phyloP scores from a whole-genome alignment of 2,888 invertebrate genomes.

The Oscheius sp. region DNA sequence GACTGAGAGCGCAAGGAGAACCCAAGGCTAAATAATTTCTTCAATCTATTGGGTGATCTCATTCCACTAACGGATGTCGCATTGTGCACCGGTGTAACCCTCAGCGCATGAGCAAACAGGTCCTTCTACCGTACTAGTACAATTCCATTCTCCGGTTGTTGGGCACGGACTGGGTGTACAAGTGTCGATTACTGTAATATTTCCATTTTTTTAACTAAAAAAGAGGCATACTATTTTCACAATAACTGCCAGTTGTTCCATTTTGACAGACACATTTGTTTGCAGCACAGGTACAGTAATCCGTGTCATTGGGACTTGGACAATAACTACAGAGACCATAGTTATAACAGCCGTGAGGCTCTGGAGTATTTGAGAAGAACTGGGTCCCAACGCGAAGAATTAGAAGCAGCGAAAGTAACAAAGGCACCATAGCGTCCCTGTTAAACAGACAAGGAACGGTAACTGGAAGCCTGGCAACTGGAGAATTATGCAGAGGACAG shows the following conservation, averaged over 20 bases:
- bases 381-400: too few relatives aligned
- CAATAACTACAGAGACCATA: slow-evolving; percentile 4
- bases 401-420: too few relatives aligned
- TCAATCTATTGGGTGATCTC: too few relatives aligned
- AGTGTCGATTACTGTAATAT: neutral
- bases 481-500: too few relatives aligned
- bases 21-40: neutral
- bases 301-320: neutral
- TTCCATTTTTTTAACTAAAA: too few relatives aligned
- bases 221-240: neutral
- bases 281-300: neutral
- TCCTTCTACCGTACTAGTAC: neutral
- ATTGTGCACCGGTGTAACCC: slow-evolving; percentile 48
- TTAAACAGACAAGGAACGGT: too few relatives aligned
- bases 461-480: too few relatives aligned
- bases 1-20: slow-evolving; percentile 3
- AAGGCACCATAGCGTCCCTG: too few relatives aligned
- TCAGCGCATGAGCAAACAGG: slow-evolving; percentile 45
- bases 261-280: slow-evolving; percentile 16
- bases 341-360: slow-evolving; percentile 25
- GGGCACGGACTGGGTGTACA: slow-evolving; percentile 1
- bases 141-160: neutral
- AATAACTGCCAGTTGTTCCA: neutral
- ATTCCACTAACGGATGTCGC: slow-evolving; percentile 33
- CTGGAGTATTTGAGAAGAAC: too few relatives aligned